Base-by-base conservation (phyloP, 2,113 vertebrate genomes). In the Sinocyclocheilus rhinocerous region DNA sequence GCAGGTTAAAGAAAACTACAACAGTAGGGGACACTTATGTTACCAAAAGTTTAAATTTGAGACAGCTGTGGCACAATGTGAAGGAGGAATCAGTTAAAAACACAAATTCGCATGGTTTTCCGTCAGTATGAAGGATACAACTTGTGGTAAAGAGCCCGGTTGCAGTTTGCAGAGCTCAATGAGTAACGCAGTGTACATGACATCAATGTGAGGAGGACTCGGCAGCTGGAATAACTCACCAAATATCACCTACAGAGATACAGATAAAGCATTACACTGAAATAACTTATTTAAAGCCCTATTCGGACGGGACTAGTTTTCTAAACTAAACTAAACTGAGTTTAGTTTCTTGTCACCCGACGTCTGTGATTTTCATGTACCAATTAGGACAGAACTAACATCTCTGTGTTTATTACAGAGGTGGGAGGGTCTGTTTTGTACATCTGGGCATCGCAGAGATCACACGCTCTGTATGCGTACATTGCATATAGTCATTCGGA, bases 101-200 rank as follows among this genome's bases (percentile, higher is more conserved):
- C 57, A 80, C 33, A 63, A 61, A 61, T 45, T 39, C 3, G 24
- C 20, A 36, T n/a, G 22, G 2, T 2, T 26, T 12, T 55, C 6
- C n/a, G 26, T 52, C 18, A 39, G 13, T 20, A 57, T 73, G 72
- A 95, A 98, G 96, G 98, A 99, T 99, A 99, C 98, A 11, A 99
- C 98, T 96, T 99, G 98, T 1, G 98, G 98, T 83, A 99, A 92
- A 2, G 98, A 99, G 4, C 98, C 98, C 0, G 98, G 98, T 89
- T 99, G 98, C 88, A 99, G 96, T 80, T 98, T 99, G 92, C 98
- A 99, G 52, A 99, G 96, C 84, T 99, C 98, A 57, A 99, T 99
- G n/a, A 99, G 96, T 83, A 99, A 95, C 0, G 98, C 96, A 4
- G 97, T 99, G 88, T 99, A 99, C 97, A 97, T 97, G 83, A 99